Conservation (phyloP, 2,113 vertebrate species). For the Hirundichthys speculiger region DNA sequence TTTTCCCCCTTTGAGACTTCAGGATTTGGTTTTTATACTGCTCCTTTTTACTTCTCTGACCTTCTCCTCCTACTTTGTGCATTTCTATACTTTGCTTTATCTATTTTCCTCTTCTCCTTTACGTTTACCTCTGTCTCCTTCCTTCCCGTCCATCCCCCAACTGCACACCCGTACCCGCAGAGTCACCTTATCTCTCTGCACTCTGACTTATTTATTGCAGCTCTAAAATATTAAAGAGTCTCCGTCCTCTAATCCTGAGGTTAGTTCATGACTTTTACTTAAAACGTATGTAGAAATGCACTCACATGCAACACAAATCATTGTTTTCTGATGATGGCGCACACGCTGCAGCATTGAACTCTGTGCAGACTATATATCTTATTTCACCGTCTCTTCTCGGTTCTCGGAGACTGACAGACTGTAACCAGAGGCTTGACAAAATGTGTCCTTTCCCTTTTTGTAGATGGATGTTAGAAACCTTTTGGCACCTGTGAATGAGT, state of each 20-base stretch:
- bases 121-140: conserved; percentile 17
- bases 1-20: not conserved
- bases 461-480: conserved; percentile 27
- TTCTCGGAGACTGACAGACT: conserved; percentile 19
- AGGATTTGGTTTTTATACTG: conserved; percentile 5
- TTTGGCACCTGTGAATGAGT: conserved; percentile 16
- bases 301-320: conserved; percentile 15
- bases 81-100: conserved; percentile 29
- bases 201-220: conserved; percentile 79
- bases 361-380: conserved; percentile 1
- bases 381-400: conserved; percentile 7
- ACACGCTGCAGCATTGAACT: not conserved
- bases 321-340: conserved; percentile 15
- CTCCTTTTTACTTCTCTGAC: conserved; percentile 32
- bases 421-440: conserved; percentile 20
- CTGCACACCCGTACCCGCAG: conserved; percentile 35
- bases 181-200: conserved; percentile 79
- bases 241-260: conserved; percentile 61
- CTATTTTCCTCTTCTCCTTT: conserved; percentile 27
- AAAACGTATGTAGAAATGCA: conserved; percentile 10
- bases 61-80: conserved; percentile 46
- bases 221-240: conserved; percentile 80
- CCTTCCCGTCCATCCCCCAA: conserved; percentile 12
- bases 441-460: conserved; percentile 4
- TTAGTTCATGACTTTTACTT: conserved; percentile 60